Percentiles rank a stretch among this genome's conserved stretches.
Conservation (phyloP, 1,140 invertebrate species). For the Drosophila pandora region DNA sequence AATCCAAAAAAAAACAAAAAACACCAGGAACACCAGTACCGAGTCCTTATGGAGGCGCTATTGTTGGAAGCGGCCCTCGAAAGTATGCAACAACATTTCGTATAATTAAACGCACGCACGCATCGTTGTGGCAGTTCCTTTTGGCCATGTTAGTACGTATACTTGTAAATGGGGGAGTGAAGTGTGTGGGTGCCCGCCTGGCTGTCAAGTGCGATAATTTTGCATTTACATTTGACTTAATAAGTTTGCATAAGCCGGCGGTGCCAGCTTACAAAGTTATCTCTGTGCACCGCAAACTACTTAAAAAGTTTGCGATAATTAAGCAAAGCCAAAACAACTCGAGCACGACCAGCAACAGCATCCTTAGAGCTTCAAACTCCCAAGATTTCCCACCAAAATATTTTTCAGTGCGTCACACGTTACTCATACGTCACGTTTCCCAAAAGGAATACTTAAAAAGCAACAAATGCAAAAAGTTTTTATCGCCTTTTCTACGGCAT, state of each 20-base stretch:
- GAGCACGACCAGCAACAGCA: slow-evolving; percentile 28
- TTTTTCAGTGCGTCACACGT: slow-evolving; percentile 39
- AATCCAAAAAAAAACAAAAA: background rate
- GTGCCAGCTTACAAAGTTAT: slow-evolving; percentile 68
- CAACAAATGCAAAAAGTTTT: slow-evolving; percentile 1
- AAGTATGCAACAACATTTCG: slow-evolving; percentile 66
- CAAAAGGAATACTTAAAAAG: background rate
- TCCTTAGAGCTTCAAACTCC: background rate
- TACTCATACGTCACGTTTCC: slow-evolving; percentile 68
- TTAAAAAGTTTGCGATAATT: slow-evolving; percentile 79
- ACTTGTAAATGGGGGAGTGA: slow-evolving; percentile 1
- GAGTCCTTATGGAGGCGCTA: slow-evolving; percentile 6
- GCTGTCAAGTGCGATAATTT: slow-evolving; percentile 77
- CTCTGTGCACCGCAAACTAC: slow-evolving; percentile 69
- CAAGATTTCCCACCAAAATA: slow-evolving; percentile 10
- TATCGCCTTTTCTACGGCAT: slow-evolving; percentile 9
- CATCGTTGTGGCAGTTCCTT: slow-evolving; percentile 39
- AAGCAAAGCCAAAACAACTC: slow-evolving; percentile 73
- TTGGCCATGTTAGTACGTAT: background rate
- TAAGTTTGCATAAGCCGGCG: slow-evolving; percentile 64
- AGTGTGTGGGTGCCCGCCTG: slow-evolving; percentile 10
- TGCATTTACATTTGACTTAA: slow-evolving; percentile 80
- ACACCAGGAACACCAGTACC: background rate
- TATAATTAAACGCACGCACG: slow-evolving; percentile 76
- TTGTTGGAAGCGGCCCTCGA: slow-evolving; percentile 56